phyloP scores from a whole-genome alignment of 2,113 vertebrate species.

The Eleginops maclovinus region DNA sequence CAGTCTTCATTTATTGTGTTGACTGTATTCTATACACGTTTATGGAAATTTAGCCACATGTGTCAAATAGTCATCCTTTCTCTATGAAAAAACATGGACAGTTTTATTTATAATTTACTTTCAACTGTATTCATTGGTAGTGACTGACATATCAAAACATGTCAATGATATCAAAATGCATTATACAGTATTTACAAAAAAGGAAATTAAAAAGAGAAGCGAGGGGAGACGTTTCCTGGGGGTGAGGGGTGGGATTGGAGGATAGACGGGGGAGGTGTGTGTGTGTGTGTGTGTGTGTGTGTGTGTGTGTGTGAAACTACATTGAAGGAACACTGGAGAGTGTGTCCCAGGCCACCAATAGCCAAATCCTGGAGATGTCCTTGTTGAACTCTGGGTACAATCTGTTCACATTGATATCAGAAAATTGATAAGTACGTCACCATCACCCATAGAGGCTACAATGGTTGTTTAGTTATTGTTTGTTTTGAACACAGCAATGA shows the following conservation, averaged over 20 bases:
- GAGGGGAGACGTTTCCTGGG: neutral
- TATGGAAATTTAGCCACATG: constrained; percentile 64
- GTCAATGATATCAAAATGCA: constrained; percentile 89
- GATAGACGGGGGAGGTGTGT: constrained; percentile 34
- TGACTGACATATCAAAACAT: constrained; percentile 88
- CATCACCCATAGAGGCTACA: constrained; percentile 58
- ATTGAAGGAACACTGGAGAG: constrained; percentile 51
- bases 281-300: constrained; percentile 65
- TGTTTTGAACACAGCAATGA: constrained; percentile 44
- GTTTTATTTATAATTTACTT: constrained; percentile 85
- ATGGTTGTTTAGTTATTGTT: constrained; percentile 53
- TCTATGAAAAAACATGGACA: constrained; percentile 83
- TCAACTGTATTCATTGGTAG: constrained; percentile 86
- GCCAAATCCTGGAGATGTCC: constrained; percentile 64
- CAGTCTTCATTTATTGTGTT: constrained; percentile 59
- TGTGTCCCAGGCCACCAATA: constrained; percentile 49
- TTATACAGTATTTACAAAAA: constrained; percentile 87
- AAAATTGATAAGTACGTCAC: constrained; percentile 53
- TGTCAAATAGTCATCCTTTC: constrained; percentile 77
- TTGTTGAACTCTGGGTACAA: constrained; percentile 52
- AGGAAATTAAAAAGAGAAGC: constrained; percentile 51
- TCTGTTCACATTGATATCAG: constrained; percentile 70
- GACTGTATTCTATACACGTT: constrained; percentile 69
- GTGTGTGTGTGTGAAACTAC: constrained; percentile 59
- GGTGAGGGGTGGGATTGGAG: constrained; percentile 21